These are phyloP conservation scores for Coryphaenoides rupestris DNA, from an alignment of 2,113 vertebrate genomes.

Conservation along the genomic window DNA sequence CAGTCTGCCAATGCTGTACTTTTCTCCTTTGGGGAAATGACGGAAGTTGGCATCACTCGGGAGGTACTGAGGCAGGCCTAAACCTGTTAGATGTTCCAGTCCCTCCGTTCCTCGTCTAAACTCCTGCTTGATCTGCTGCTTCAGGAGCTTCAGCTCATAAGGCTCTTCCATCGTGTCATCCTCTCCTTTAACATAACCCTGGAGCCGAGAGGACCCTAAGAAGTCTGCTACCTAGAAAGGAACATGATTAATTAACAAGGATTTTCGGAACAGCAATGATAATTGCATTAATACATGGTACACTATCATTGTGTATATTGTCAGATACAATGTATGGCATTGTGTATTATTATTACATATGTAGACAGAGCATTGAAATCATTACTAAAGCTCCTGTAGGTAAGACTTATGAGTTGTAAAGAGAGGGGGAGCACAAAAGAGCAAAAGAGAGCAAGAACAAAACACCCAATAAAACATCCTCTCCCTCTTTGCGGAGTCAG, in stretches of 20 bases:
- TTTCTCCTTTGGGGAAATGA: slow-evolving; percentile 94
- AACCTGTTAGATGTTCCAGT: slow-evolving; percentile 86
- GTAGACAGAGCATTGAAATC: too few relatives aligned
- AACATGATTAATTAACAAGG: slow-evolving; percentile 33
- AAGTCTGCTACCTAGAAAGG: slow-evolving; percentile 73
- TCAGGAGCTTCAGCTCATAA: slow-evolving; percentile 94
- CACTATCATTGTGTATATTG: too few relatives aligned
- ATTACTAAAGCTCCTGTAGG: too few relatives aligned
- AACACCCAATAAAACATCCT: too few relatives aligned
- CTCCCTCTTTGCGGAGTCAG: too few relatives aligned
- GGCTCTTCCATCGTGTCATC: slow-evolving; percentile 98
- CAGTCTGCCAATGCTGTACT: slow-evolving; percentile 95
- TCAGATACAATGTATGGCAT: background rate
- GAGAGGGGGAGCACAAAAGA: too few relatives aligned
- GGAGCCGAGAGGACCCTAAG: slow-evolving; percentile 80
- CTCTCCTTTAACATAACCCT: slow-evolving; percentile 89
- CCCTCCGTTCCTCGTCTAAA: slow-evolving; percentile 91
- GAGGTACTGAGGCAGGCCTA: slow-evolving; percentile 89
- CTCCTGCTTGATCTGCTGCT: slow-evolving; percentile 98
- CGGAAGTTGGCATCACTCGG: slow-evolving; percentile 86
- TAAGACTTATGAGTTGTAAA: too few relatives aligned
- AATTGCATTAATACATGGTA: background rate
- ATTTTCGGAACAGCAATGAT: too few relatives aligned
- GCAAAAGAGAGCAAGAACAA: too few relatives aligned
- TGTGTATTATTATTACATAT: background rate